Evolutionary conservation across 2,797 vertebrate species (phyloP), one percentile per base, ranked within the genome.

Genomic region (Protonibea diacanthus): DNA sequence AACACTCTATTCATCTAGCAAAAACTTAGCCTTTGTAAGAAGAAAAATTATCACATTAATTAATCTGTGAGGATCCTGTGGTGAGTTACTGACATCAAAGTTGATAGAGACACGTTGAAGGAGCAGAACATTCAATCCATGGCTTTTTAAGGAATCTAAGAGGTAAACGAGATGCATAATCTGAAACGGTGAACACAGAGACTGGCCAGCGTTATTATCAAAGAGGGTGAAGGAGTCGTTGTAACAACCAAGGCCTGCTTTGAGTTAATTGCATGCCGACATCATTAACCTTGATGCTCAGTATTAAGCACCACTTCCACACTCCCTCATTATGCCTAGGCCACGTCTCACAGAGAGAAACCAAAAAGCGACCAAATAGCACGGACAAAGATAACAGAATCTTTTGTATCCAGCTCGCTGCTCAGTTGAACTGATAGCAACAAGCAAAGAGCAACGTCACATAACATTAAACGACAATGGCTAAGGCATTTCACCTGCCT

Each of bases 241-340:
- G 80, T 57, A 74, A 74, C 66, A 82, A 76, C 60, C 76, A 82
- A 89, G 66, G 85, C 81, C 83, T 52, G 81, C 83, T 86, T 86
- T 74, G 60, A 84, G 78, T 83, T 91, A 92, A 92, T 87, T 89
- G 89, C 85, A 81, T 18, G 45, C 84, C 78, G 87, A 87, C 86
- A 89, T 91, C 85, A 89, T 93, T 92, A 92, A 91, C 88, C 90
- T 88, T 89, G 90, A 92, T 83, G 73, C 74, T 86, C 70, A 7
- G 79, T 75, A 82, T 76, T 74, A 90, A 86, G 83, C 49, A 60
- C 76, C 84, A 79, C 81, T 89, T 91, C 45, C 60, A 56, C 71
- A 25, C 72, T 67, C 70, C 53, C 65, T 88, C 73, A 87, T 89
- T 90, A 86, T 42, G 33, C 57, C 53, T 29, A 6, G 69, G 74